These are phyloP conservation scores for Caerostris darwini DNA, from an alignment of 1,140 invertebrate genomes.

Conservation along the genomic window DNA sequence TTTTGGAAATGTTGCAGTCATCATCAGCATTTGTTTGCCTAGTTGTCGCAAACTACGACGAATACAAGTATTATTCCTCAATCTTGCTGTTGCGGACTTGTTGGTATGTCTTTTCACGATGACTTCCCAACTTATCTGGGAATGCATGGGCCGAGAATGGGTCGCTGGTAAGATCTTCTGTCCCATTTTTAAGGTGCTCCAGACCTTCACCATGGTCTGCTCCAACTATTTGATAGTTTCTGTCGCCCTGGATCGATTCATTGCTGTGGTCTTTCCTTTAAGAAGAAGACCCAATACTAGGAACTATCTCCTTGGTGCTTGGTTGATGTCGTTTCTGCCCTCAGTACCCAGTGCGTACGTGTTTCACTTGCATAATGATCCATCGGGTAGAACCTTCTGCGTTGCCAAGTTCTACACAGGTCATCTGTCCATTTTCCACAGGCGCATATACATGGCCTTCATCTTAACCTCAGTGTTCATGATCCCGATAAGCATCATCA, in stretches of 20 bases:
- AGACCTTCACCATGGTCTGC: conserved; percentile 82
- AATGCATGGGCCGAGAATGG: conserved; percentile 81
- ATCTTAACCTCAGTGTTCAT: conserved; percentile 74
- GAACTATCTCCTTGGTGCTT: conserved; percentile 9
- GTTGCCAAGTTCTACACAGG: conserved; percentile 56
- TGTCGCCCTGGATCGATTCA: conserved; percentile 81
- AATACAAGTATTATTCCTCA: conserved; percentile 80
- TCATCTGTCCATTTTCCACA: neutral
- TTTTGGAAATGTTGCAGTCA: conserved; percentile 51
- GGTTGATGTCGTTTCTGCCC: conserved; percentile 59
- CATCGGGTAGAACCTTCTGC: conserved; percentile 43
- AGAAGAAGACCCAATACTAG: neutral
- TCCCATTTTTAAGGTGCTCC: conserved; percentile 81
- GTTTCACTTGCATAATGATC: conserved; percentile 24
- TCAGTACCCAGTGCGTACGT: conserved; percentile 72
- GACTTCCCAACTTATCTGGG: conserved; percentile 82
- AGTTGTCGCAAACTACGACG: neutral
- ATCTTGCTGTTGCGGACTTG: conserved; percentile 81
- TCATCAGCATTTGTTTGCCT: neutral
- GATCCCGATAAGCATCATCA: conserved; percentile 65
- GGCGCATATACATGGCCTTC: conserved; percentile 72
- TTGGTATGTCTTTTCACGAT: conserved; percentile 81
- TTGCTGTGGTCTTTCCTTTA: conserved; percentile 66
- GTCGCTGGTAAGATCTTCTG: conserved; percentile 81
- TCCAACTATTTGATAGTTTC: conserved; percentile 82